These are phyloP conservation scores for Galagoides demidoff DNA, from an alignment of 2,797 vertebrate species.

Conservation along the genomic window DNA sequence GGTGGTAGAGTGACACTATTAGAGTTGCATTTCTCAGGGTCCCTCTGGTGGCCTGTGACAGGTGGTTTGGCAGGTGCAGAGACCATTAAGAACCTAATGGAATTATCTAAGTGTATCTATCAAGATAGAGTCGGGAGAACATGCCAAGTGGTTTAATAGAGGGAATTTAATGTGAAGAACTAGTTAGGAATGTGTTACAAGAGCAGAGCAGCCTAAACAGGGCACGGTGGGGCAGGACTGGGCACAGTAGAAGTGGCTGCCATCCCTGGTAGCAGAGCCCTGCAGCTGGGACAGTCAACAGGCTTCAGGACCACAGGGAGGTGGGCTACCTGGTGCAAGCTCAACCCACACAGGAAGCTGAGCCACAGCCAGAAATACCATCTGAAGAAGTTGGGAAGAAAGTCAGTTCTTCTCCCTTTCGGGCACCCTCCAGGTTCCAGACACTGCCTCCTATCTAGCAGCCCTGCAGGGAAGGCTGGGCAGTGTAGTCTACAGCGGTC, in stretches of 20 bases:
- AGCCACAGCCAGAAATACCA: background rate
- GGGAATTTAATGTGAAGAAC: background rate
- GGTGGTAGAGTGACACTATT: background rate
- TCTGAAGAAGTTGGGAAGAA: background rate
- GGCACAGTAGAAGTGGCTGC: background rate
- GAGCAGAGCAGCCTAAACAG: background rate
- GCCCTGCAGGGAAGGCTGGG: background rate
- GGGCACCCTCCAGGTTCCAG: background rate
- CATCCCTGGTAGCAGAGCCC: background rate
- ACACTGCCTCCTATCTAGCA: background rate
- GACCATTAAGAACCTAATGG: conserved; percentile 29
- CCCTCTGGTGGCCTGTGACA: background rate
- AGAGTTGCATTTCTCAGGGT: background rate
- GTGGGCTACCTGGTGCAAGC: background rate
- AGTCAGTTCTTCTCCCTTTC: background rate
- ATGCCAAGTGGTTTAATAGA: background rate
- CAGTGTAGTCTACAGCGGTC: background rate
- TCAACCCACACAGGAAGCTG: background rate
- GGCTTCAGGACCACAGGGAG: fast-evolving
- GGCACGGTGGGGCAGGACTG: background rate
- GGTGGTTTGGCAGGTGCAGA: conserved; percentile 24
- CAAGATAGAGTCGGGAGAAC: background rate
- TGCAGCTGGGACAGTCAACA: background rate
- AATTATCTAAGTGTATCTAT: background rate
- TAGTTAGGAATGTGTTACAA: background rate